phyloP scores from a whole-genome alignment of 2,888 invertebrate genomes.

The Himalopsyche japonica region DNA sequence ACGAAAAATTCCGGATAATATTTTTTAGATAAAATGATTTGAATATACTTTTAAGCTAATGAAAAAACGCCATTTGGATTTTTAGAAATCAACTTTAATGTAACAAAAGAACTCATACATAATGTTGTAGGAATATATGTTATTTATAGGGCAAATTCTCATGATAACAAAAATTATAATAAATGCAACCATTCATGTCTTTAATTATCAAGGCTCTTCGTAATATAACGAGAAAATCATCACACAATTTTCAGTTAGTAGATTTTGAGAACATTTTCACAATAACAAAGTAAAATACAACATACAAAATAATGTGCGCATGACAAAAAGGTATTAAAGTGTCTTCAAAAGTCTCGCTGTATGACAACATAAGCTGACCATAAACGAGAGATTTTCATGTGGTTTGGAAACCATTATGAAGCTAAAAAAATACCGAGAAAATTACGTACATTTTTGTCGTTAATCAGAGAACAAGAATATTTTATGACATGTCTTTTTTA shows the following conservation, averaged over 20 bases:
- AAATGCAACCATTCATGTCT: not conserved
- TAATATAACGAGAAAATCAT: not conserved
- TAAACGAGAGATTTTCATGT: not conserved
- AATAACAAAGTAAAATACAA: not conserved
- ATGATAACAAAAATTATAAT: not conserved
- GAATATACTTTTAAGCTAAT: no score
- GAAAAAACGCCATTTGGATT: no score
- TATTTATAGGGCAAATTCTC: no score
- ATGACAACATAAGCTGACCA: constrained; percentile 6
- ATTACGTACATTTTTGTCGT: no score
- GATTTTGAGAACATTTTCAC: not conserved
- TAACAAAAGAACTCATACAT: no score
- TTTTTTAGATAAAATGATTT: no score
- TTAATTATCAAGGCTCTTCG: not conserved
- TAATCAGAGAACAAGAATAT: no score
- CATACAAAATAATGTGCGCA: constrained; percentile 2
- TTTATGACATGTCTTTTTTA: no score
- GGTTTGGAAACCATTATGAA: not conserved
- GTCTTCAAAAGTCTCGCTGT: not conserved
- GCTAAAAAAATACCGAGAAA: no score
- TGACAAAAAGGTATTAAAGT: constrained; percentile 15
- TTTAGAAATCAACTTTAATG: no score
- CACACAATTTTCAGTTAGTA: not conserved
- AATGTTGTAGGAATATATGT: no score
- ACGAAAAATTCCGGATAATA: no score